These are phyloP conservation scores for Apodemus agrarius DNA, from an alignment of 2,797 vertebrate species.

Conservation along the genomic window DNA sequence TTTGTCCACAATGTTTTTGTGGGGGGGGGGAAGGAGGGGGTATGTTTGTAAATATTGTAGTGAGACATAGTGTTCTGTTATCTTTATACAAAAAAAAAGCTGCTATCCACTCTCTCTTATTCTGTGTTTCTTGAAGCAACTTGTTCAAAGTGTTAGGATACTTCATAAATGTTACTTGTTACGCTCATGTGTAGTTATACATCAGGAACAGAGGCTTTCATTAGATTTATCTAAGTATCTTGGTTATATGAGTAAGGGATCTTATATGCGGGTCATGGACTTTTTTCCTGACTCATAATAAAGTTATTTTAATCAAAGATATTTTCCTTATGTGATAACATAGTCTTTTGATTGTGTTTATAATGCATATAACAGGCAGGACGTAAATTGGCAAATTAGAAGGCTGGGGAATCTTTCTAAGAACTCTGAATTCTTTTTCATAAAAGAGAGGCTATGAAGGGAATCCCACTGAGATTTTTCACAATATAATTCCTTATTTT, in stretches of 20 bases:
- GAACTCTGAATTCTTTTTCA: background rate
- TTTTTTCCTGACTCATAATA: background rate
- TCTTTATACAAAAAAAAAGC: background rate
- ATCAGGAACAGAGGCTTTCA: background rate
- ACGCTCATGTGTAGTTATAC: background rate
- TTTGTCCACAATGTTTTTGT: background rate
- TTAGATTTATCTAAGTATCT: background rate
- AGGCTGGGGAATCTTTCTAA: background rate
- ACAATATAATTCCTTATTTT: background rate
- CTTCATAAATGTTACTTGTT: background rate
- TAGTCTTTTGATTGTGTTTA: background rate
- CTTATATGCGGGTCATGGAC: fast-evolving
- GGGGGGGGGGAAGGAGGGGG: too few species aligned
- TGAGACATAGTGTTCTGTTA: background rate
- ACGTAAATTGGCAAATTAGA: background rate
- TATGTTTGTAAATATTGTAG: background rate
- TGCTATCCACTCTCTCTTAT: background rate
- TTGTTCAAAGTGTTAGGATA: background rate
- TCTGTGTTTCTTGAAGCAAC: background rate
- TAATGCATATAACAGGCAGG: background rate
- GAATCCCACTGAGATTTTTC: background rate
- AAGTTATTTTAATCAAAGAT: background rate
- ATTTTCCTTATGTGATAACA: background rate
- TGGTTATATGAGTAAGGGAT: background rate
- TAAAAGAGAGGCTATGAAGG: background rate